phyloP scores from a whole-genome alignment of 2,888 invertebrate species.

The Clistopyga incitator region DNA sequence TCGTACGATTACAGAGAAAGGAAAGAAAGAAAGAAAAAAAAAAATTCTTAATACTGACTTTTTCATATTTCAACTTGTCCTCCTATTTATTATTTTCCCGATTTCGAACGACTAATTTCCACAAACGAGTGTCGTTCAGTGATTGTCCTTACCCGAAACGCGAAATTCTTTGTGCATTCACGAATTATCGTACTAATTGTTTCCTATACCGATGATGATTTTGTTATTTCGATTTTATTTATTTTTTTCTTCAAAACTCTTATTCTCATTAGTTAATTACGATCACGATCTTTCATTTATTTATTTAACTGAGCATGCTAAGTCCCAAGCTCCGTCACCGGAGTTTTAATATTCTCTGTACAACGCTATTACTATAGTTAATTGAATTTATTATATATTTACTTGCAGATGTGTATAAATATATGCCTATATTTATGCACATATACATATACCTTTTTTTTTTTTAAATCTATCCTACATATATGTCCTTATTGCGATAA shows the following conservation, averaged over 20 bases:
- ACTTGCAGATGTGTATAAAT: constrained; percentile 69
- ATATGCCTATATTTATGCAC: constrained; percentile 66
- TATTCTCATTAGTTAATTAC: constrained; percentile 71
- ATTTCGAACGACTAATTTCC: constrained; percentile 62
- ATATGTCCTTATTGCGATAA: constrained; percentile 68
- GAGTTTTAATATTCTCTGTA: constrained; percentile 76
- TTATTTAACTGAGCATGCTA: constrained; percentile 84
- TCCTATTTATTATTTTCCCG: constrained; percentile 70
- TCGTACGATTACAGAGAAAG: constrained; percentile 36
- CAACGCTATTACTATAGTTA: constrained; percentile 59
- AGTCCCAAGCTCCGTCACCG: constrained; percentile 84
- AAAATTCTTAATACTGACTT: constrained; percentile 79
- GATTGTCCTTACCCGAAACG: constrained; percentile 84
- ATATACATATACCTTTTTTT: constrained; percentile 67
- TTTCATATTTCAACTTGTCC: constrained; percentile 73
- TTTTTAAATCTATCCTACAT: constrained; percentile 66
- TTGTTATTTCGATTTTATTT: too few relatives aligned
- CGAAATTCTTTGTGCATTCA: constrained; percentile 83
- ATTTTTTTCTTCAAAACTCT: constrained; percentile 33
- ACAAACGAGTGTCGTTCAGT: constrained; percentile 76
- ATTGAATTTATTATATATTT: constrained; percentile 69
- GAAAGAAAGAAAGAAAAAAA: constrained; percentile 21
- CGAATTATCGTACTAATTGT: constrained; percentile 65
- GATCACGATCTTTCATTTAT: constrained; percentile 80
- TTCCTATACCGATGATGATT: constrained; percentile 59